Evolutionary conservation across 2,797 vertebrate species (phyloP).

Genomic region (Prunella strophiata): DNA sequence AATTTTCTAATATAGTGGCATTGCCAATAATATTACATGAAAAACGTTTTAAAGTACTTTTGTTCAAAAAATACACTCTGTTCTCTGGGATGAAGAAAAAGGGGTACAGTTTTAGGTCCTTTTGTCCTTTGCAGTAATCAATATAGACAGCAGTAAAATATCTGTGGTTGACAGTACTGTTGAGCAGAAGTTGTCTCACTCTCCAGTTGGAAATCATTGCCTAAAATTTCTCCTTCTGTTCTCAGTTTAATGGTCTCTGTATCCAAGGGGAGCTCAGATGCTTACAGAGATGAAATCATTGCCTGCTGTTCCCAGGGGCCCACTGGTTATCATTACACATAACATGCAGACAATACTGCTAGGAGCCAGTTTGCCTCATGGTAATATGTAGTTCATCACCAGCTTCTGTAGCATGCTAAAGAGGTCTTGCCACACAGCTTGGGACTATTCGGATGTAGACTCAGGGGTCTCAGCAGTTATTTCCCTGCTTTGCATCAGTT

Average conservation of each 20-base stretch:
- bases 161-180: background rate
- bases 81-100: background rate
- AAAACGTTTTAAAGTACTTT: background rate
- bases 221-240: slow-evolving; percentile 89
- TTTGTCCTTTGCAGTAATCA: slow-evolving; percentile 17
- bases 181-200: slow-evolving; percentile 47
- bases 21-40: background rate
- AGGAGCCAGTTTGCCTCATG: slow-evolving; percentile 78
- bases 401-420: slow-evolving; percentile 84
- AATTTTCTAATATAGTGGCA: background rate
- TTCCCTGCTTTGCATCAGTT: slow-evolving; percentile 86
- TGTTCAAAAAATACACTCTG: background rate
- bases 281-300: slow-evolving; percentile 81
- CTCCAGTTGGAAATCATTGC: slow-evolving; percentile 81
- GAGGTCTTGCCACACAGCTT: slow-evolving; percentile 83
- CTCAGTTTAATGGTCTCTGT: slow-evolving; percentile 82
- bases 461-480: slow-evolving; percentile 85
- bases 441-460: slow-evolving; percentile 78
- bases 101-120: background rate
- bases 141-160: slow-evolving; percentile 38
- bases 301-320: slow-evolving; percentile 76
- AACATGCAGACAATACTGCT: slow-evolving; percentile 74
- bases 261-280: slow-evolving; percentile 85
- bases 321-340: slow-evolving; percentile 81
- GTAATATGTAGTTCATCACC: slow-evolving; percentile 89